Conservation (phyloP, 1,140 invertebrate species). For the Phenacoccus solenopsis region DNA sequence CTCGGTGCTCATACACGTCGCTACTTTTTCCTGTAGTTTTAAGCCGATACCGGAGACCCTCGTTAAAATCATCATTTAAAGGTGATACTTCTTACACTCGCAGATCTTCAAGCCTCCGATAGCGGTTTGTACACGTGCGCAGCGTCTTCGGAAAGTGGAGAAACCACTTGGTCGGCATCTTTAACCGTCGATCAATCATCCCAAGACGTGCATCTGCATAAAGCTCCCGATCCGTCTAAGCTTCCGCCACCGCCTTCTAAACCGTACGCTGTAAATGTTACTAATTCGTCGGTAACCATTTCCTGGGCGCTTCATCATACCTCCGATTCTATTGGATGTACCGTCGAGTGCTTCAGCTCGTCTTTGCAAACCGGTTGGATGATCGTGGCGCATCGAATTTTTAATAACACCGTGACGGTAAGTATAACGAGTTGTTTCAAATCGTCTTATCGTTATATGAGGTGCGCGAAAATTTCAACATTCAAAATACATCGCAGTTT, state of each 20-base stretch:
- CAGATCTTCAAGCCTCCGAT: constrained; percentile 61
- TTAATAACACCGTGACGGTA: constrained; percentile 50
- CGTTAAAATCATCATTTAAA: no score
- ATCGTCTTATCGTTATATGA: no score
- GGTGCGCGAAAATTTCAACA: no score
- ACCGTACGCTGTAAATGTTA: constrained; percentile 58
- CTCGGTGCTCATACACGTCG: no score
- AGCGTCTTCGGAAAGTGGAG: constrained; percentile 66
- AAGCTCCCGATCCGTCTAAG: constrained; percentile 57
- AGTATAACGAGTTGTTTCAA: constrained; percentile 26
- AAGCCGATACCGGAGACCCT: no score
- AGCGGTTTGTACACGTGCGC: constrained; percentile 69
- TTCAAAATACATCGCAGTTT: no score
- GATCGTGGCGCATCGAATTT: constrained; percentile 51
- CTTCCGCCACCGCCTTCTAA: constrained; percentile 63
- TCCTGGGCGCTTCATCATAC: constrained; percentile 54
- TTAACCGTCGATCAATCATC: constrained; percentile 49
- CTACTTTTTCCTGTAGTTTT: no score
- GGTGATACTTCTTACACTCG: no score
- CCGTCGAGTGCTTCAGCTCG: constrained; percentile 75
- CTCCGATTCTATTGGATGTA: constrained; percentile 51
- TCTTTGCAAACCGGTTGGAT: constrained; percentile 67
- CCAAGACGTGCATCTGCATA: constrained; percentile 51
- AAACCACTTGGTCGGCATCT: constrained; percentile 69
- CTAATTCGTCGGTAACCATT: constrained; percentile 61